Evolutionary conservation across 2,888 invertebrate species (phyloP), one percentile per base, ranked within the genome.

Genomic region (Apodemia mormo): DNA sequence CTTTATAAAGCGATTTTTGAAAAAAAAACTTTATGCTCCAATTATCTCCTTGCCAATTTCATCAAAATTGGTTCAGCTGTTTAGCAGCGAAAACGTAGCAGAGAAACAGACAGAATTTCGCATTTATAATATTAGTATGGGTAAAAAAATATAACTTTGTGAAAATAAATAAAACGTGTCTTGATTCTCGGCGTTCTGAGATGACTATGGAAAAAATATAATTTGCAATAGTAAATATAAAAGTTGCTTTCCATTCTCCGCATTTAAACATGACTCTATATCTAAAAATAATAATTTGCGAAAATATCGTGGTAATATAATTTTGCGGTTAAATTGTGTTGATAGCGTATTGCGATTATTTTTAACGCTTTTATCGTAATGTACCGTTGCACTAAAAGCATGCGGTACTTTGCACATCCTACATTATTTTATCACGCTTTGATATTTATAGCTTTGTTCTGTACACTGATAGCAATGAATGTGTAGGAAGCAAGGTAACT

Each of bases 231-330:
- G 3, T 3, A 12, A 45, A 12, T 45, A 4, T 45, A 12, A 45
- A 12, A 12, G 10, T 12, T 45, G 10, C 12, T 12, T 45, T 45
- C 45, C 45, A 45, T 10, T 49, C 49, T 49, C 49, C 49, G 0
- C 14, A 49, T 49, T 49, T 49, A 49, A 14, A 6, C 5, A 49
- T 49, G 49, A 54, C 52, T 52, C n/a, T 52, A n/a, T 14, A n/a
- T 14, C 2, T 7, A 9, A 40, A 56, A n/a, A 37, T 43, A 68
- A 68, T 67, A 67, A 68, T 45, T 64, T 64, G 65, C 22, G 33
- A 56, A 64, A 14, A 54, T 69, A 69, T 71, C 69, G 58, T 52
- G 54, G 67, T 65, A 29, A 67, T 69, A 69, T 71, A 71, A 71
- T 65, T 67, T 40, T 69, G 71, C 52, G 69, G 71, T 71, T 69